Percentiles rank a stretch among this genome's conserved stretches.
These are phyloP conservation scores for Nomia melanderi DNA, from an alignment of 1,140 invertebrate species.

Conservation along the genomic window DNA sequence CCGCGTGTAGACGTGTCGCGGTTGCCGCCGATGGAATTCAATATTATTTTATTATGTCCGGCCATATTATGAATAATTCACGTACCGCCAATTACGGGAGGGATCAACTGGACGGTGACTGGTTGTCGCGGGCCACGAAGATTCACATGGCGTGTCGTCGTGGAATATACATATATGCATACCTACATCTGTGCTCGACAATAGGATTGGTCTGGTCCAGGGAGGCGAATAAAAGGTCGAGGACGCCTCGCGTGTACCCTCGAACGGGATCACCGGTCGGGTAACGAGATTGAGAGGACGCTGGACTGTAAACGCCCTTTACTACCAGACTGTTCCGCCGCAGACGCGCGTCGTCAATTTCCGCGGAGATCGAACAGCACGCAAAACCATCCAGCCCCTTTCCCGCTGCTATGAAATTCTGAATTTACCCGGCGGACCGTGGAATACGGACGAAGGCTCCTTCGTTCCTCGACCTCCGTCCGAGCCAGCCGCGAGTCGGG, in stretches of 20 bases:
- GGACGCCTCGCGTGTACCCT: neutral
- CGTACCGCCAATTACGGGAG: conserved; percentile 15
- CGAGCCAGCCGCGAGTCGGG: too few species aligned
- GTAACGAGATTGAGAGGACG: neutral
- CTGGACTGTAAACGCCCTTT: conserved; percentile 9
- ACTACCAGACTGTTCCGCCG: neutral
- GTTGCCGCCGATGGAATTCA: neutral
- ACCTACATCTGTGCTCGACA: too few species aligned
- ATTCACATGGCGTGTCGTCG: too few species aligned
- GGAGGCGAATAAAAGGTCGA: neutral
- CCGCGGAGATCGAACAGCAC: neutral
- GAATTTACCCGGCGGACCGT: neutral
- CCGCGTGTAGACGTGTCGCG: neutral
- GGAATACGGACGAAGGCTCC: neutral
- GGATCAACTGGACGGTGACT: neutral
- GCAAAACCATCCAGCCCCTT: too few species aligned
- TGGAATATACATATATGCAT: too few species aligned
- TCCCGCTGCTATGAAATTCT: neutral
- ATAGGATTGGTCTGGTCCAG: too few species aligned
- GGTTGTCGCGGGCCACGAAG: neutral
- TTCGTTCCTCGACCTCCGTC: neutral
- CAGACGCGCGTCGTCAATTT: neutral
- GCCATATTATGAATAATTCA: conserved; percentile 40
- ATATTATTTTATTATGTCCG: conserved; percentile 40
- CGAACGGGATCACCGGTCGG: neutral